phyloP scores from a whole-genome alignment of 2,113 vertebrate genomes.

The Ptilonorhynchus violaceus region DNA sequence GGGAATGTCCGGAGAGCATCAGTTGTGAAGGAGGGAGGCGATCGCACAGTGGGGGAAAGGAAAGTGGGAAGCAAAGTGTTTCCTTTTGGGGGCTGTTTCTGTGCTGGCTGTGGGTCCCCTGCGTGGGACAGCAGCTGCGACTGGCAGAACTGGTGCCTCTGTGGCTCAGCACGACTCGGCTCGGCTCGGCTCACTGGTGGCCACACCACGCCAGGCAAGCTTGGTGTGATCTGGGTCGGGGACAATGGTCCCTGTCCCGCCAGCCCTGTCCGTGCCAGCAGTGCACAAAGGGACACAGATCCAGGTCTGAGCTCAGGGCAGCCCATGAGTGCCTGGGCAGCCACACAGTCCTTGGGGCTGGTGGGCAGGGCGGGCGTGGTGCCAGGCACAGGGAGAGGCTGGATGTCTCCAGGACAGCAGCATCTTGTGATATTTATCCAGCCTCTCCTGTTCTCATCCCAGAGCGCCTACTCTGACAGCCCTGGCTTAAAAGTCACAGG shows the following conservation, averaged over 20 bases:
- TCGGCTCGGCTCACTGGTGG: neutral
- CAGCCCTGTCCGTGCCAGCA: neutral
- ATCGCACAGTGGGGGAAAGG: neutral
- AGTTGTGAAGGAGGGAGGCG: neutral
- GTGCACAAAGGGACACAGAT: neutral
- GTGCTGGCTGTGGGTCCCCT: neutral
- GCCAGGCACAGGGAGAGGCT: neutral
- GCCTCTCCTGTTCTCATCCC: neutral
- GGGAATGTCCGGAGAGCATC: neutral
- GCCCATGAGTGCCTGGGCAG: neutral
- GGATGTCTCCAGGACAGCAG: neutral
- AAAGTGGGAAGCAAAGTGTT: neutral
- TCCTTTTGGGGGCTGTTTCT: neutral
- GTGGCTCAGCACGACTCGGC: fast-evolving
- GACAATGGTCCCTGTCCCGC: neutral
- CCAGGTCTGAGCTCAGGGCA: neutral
- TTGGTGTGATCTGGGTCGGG: neutral
- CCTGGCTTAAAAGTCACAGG: neutral
- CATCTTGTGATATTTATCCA: neutral
- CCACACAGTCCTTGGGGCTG: fast-evolving
- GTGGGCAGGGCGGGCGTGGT: neutral
- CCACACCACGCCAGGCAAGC: neutral
- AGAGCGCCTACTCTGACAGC: neutral
- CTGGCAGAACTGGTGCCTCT: fast-evolving
- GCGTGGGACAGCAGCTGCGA: neutral